A percentile compares a stretch with the other conserved stretches of the same genome.
Conservation (phyloP, 2,888 invertebrate species). For the Lampropteryx suffumata region DNA sequence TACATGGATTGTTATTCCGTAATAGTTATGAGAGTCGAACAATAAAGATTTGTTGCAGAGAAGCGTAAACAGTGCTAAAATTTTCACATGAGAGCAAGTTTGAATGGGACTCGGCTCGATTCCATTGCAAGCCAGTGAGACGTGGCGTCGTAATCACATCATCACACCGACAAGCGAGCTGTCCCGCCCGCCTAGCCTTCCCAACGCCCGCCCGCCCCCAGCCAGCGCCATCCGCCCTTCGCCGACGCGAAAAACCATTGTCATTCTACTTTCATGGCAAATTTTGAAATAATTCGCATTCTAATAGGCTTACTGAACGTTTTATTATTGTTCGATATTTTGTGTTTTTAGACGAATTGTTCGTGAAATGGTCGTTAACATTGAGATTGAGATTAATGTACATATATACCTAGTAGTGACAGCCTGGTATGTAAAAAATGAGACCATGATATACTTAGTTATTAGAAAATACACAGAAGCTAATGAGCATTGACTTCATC, state of each 20-base stretch:
- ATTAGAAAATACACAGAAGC: too few relatives aligned
- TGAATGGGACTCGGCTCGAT: slow-evolving; percentile 54
- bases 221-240: slow-evolving; percentile 52
- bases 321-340: slow-evolving; percentile 38
- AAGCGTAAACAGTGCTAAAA: slow-evolving; percentile 73
- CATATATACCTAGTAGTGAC: too few relatives aligned
- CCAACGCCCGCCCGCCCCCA: slow-evolving; percentile 40
- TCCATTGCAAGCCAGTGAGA: slow-evolving; percentile 84
- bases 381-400: neutral
- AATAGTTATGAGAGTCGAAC: slow-evolving; percentile 79
- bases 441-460: too few relatives aligned
- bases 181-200: slow-evolving; percentile 29
- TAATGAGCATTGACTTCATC: too few relatives aligned
- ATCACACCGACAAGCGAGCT: slow-evolving; percentile 53
- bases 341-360: slow-evolving; percentile 29
- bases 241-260: slow-evolving; percentile 77
- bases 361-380: slow-evolving; percentile 23
- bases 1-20: slow-evolving; percentile 74
- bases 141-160: slow-evolving; percentile 88
- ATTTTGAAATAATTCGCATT: slow-evolving; percentile 46
- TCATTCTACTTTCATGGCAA: slow-evolving; percentile 76
- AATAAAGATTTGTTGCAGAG: slow-evolving; percentile 71
- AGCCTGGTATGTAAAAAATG: too few relatives aligned
- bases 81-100: slow-evolving; percentile 74
- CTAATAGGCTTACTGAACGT: slow-evolving; percentile 64